These are phyloP conservation scores for Esox masquinongy DNA, from an alignment of 2,797 vertebrate species.

Conservation along the genomic window DNA sequence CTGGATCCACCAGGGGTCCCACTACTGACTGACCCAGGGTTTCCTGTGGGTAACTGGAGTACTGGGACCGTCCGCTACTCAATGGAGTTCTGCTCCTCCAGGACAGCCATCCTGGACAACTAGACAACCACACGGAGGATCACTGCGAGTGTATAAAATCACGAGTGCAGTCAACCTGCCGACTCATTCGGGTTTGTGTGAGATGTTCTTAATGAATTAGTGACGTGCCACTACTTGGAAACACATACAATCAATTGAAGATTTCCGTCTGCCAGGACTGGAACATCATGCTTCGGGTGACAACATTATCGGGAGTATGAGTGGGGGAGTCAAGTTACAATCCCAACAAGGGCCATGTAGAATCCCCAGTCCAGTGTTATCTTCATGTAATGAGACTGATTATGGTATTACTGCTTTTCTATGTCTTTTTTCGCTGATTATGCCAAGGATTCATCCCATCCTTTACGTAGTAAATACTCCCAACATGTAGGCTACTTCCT, in stretches of 20 bases:
- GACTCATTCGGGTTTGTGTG: background rate
- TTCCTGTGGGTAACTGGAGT: slow-evolving; percentile 24
- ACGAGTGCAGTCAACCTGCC: background rate
- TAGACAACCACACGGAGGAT: slow-evolving; percentile 3
- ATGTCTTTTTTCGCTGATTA: slow-evolving; percentile 65
- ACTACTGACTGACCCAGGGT: slow-evolving; percentile 13
- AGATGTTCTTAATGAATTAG: background rate
- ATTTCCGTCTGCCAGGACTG: background rate
- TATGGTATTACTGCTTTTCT: slow-evolving; percentile 65
- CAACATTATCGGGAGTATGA: background rate
- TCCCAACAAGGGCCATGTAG: slow-evolving; percentile 31
- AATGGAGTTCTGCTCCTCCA: background rate
- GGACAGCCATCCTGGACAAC: background rate
- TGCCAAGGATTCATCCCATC: slow-evolving; percentile 75
- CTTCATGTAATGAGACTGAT: slow-evolving; percentile 49
- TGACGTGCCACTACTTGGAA: background rate
- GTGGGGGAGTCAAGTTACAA: slow-evolving; percentile 47
- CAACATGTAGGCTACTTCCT: too few species aligned
- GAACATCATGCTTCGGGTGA: background rate
- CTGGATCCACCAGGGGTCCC: background rate
- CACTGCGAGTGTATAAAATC: background rate
- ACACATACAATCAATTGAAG: slow-evolving; percentile 3
- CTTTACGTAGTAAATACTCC: slow-evolving; percentile 51
- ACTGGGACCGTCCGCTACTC: background rate
- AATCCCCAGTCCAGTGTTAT: slow-evolving; percentile 41